Conservation (phyloP, 2,888 invertebrate species). For the Campoplex nolae region DNA sequence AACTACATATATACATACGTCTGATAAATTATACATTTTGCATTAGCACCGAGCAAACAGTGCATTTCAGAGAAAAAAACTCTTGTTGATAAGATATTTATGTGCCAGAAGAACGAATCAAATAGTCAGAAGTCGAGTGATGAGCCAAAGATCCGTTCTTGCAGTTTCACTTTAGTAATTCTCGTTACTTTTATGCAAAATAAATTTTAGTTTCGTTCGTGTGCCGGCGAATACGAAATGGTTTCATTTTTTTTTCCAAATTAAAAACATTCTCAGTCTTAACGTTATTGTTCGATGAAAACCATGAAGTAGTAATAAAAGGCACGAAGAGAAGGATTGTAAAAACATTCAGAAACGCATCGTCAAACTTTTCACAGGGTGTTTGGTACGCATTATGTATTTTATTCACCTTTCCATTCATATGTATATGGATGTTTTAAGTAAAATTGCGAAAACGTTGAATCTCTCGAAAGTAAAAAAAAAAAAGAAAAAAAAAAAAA, state of each 20-base stretch:
- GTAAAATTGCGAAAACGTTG: background rate
- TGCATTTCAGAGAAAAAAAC: background rate
- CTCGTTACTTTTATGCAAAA: background rate
- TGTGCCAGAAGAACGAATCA: background rate
- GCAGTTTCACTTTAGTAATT: background rate
- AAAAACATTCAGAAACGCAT: background rate
- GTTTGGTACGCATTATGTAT: background rate
- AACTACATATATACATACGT: background rate
- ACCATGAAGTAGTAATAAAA: background rate
- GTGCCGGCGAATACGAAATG: background rate
- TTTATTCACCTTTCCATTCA: background rate
- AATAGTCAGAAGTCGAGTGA: background rate
- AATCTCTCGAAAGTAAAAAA: slow-evolving; percentile 4
- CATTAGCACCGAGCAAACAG: background rate
- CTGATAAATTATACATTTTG: slow-evolving; percentile 26
- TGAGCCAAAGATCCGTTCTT: background rate
- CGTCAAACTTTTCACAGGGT: no score
- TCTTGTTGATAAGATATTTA: background rate
- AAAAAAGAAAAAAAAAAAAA: background rate
- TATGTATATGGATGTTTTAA: background rate
- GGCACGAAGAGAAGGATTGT: background rate
- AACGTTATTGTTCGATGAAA: background rate
- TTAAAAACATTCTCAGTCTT: background rate
- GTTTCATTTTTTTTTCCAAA: background rate
- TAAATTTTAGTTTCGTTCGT: background rate